Evolutionary conservation across 2,888 invertebrate species (phyloP).

Genomic region (Helobdella robusta): DNA sequence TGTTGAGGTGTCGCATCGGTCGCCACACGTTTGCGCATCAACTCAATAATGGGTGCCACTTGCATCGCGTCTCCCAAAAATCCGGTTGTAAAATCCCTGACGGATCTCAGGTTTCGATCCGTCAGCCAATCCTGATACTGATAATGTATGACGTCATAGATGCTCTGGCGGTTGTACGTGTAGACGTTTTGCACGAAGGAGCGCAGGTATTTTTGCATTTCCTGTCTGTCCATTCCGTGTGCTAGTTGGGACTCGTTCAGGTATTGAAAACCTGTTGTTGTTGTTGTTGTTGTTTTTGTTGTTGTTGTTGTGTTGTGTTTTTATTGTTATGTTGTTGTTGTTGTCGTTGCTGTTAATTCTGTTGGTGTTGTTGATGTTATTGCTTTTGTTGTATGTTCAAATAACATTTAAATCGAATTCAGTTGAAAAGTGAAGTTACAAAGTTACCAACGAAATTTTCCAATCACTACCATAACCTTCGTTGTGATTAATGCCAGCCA

Average conservation of each 20-base stretch:
- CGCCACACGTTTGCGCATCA: slow-evolving; percentile 6
- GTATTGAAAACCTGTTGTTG: slow-evolving; percentile 26
- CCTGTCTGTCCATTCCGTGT: slow-evolving; percentile 10
- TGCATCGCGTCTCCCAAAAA: slow-evolving; percentile 26
- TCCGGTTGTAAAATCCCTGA: slow-evolving; percentile 21
- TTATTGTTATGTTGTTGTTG: too few species aligned
- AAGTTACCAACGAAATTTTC: too few species aligned
- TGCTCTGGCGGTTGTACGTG: slow-evolving; percentile 85
- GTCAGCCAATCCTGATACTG: slow-evolving; percentile 82
- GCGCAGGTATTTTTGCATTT: slow-evolving; percentile 60
- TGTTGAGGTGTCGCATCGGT: slow-evolving; percentile 4
- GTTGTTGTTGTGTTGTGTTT: too few species aligned
- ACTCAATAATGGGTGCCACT: slow-evolving; percentile 27
- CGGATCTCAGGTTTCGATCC: slow-evolving; percentile 7
- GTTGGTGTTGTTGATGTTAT: too few species aligned
- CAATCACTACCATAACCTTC: too few species aligned
- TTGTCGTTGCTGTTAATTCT: too few species aligned
- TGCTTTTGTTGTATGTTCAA: too few species aligned
- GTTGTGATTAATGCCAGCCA: too few species aligned
- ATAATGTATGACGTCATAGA: slow-evolving; percentile 82
- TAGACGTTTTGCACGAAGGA: slow-evolving; percentile 80
- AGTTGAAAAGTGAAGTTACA: too few species aligned
- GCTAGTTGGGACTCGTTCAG: slow-evolving; percentile 24
- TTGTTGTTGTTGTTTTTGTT: too few species aligned
- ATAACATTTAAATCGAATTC: too few species aligned